Conservation (phyloP, 2,888 invertebrate genomes). For the Lysandra coridon region DNA sequence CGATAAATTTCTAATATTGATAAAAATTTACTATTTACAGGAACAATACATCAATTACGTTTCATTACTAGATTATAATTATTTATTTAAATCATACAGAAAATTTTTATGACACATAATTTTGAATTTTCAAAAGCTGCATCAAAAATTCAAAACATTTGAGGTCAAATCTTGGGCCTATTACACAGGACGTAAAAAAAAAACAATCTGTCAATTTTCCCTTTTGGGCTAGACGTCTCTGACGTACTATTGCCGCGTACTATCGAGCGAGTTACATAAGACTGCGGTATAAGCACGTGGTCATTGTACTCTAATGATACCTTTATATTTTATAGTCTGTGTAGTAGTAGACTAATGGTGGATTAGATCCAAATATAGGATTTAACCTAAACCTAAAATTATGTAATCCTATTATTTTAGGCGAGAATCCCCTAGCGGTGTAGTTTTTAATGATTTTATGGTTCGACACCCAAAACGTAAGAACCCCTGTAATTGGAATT, state of each 20-base stretch:
- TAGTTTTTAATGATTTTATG: no score
- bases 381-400: no score
- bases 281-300: constrained; percentile 68
- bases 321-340: not conserved
- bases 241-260: constrained; percentile 52
- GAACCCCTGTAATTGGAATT: no score
- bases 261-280: constrained; percentile 75
- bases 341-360: not conserved
- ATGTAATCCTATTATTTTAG: no score
- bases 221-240: constrained; percentile 47
- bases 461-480: no score
- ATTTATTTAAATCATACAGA: not conserved
- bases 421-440: no score
- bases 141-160: not conserved
- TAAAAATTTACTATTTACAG: not conserved
- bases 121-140: not conserved
- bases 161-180: not conserved
- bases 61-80: not conserved
- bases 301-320: constrained; percentile 45
- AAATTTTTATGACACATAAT: not conserved
- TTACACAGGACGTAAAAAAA: not conserved
- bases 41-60: not conserved
- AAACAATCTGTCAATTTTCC: constrained; percentile 1
- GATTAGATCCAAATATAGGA: not conserved
- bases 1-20: no score